Evolutionary conservation across 2,113 vertebrate genomes (phyloP).

Genomic region (Phoxinus phoxinus): DNA sequence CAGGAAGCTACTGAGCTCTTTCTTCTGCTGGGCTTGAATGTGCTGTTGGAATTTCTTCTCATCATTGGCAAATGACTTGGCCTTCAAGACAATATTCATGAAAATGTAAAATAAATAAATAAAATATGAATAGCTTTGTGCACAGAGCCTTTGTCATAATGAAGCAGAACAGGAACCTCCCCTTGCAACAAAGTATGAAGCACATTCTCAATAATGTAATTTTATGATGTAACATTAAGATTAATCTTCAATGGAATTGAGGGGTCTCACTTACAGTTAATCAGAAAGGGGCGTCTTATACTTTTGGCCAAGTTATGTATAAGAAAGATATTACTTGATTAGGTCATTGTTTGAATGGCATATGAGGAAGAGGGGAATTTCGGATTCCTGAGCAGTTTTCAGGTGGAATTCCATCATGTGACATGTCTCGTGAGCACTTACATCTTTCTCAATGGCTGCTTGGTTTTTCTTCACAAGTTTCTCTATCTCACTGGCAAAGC

Average conservation of each 20-base stretch:
- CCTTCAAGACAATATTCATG: constrained; percentile 73
- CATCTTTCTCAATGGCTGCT: constrained; percentile 96
- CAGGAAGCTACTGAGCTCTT: constrained; percentile 94
- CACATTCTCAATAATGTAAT: neutral
- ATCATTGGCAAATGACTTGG: constrained; percentile 92
- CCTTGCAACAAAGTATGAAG: neutral
- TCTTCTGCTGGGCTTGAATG: constrained; percentile 97
- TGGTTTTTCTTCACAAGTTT: constrained; percentile 98
- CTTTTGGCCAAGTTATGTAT: neutral
- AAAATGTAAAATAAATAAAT: constrained; percentile 36
- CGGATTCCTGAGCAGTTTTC: neutral
- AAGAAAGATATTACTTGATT: neutral
- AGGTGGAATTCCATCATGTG: neutral
- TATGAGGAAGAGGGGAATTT: neutral
- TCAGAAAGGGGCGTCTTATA: neutral
- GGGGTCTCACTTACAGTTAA: neutral
- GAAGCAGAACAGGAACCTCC: neutral
- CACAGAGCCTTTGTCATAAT: neutral
- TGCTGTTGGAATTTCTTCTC: constrained; percentile 99
- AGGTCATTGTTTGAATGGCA: neutral
- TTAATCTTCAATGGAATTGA: neutral
- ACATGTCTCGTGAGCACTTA: constrained; percentile 61
- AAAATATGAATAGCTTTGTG: neutral
- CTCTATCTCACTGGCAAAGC: constrained; percentile 95
- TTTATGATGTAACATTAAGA: neutral